These are phyloP conservation scores for Cotesia typhae DNA, from an alignment of 1,140 invertebrate species.

Conservation along the genomic window DNA sequence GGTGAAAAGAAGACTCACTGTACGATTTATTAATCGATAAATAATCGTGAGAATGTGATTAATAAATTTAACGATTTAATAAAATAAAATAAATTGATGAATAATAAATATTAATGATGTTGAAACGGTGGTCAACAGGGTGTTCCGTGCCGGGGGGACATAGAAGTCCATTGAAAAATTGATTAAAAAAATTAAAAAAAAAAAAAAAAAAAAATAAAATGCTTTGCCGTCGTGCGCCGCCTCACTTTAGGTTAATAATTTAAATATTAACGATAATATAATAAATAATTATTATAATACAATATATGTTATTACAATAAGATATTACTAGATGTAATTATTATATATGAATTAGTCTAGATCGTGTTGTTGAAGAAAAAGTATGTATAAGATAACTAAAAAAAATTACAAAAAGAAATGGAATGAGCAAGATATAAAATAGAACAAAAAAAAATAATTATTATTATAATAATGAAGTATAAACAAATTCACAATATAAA, in stretches of 20 bases:
- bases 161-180: conserved; percentile 53
- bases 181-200: conserved; percentile 30
- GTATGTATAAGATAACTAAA: conserved; percentile 58
- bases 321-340: conserved; percentile 68
- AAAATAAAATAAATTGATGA: conserved; percentile 3
- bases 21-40: conserved; percentile 12
- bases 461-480: conserved; percentile 12
- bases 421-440: conserved; percentile 20
- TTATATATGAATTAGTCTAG: conserved; percentile 67
- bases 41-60: conserved; percentile 17
- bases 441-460: conserved; percentile 26
- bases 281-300: conserved; percentile 62
- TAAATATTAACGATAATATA: conserved; percentile 60
- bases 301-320: conserved; percentile 66
- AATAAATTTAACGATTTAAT: conserved; percentile 16
- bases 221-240: conserved; percentile 65
- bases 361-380: conserved; percentile 66
- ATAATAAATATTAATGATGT: conserved; percentile 26
- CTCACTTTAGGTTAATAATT: conserved; percentile 67
- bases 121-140: conserved; percentile 59
- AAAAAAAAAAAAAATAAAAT: conserved; percentile 47
- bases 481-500: conserved; percentile 16
- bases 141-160: conserved; percentile 62
- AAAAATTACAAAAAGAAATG: conserved; percentile 35
- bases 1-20: conserved; percentile 8